Base-by-base conservation (phyloP, 2,113 vertebrate genomes). In the Gulo gulo region DNA sequence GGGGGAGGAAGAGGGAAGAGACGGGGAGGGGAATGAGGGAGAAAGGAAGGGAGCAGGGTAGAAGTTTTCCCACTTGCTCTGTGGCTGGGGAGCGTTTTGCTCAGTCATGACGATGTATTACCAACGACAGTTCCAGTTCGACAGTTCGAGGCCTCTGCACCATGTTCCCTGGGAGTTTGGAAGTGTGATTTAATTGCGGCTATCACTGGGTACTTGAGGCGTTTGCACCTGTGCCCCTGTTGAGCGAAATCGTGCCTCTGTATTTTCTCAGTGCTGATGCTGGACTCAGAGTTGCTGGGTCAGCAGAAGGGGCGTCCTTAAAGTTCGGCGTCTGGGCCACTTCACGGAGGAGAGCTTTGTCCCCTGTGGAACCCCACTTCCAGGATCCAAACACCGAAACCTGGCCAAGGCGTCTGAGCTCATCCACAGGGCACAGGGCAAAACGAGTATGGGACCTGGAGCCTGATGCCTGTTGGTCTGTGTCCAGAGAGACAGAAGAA, bases 371-470 rank as follows among this genome's bases (percentile, higher is more conserved):
- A 20, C 45, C 29, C 29, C 23, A 9, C 7, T 12, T 2, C 57
- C 39, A 3, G 24, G 57, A 36, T 24, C 63, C 2, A 0, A 69
- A 10, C 39, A 11, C 59, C 39, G 7, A 23, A 42, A 12, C 31
- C 29, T 23, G 45, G 34, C 24, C 21, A 6, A 34, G 15, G 57
- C 45, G 50, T 47, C 61, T 67, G 59, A 39, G 63, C 80, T 21
- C 7, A 14, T 65, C 14, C 16, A 2, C 20, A 15, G 2, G 52
- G 15, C 23, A 7, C 0, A 1, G 1, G 18, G n/a, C 6, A n/a
- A 23, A 42, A 65, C 0, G 2, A 15, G 39, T 24, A 1, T 16
- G 16, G 1, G 39, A 10, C 15, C 11, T 29, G n/a, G 42, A 61
- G 29, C 26, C 74, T 0, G 34, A 52, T 12, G 16, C 1, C 13